Evolutionary conservation across 2,113 vertebrate species (phyloP).

Genomic region (Girardinichthys multiradiatus): DNA sequence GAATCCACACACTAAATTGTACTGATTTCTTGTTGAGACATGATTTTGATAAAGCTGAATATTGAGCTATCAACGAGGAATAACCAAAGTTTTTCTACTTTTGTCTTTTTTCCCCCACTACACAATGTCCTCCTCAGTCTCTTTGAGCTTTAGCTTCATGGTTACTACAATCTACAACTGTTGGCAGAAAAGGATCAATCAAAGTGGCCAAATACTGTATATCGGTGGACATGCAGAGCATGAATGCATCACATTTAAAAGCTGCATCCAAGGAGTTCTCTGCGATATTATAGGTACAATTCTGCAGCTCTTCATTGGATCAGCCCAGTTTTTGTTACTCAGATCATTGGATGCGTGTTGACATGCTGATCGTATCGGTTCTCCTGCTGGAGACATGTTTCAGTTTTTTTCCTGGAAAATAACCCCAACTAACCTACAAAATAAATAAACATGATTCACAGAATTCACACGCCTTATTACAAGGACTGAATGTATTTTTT

Average conservation of each 20-base stretch:
- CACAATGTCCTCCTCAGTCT: neutral
- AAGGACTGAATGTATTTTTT: neutral
- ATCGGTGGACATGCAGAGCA: no score
- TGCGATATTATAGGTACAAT: neutral
- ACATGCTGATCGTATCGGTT: no score
- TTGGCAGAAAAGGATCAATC: neutral
- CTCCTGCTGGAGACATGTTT: no score
- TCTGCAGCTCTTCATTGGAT: neutral
- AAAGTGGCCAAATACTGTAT: neutral
- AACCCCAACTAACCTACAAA: neutral
- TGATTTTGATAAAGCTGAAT: neutral
- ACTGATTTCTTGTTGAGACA: no score
- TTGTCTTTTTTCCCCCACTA: no score
- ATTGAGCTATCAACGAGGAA: neutral
- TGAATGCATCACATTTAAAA: neutral
- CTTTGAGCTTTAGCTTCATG: neutral
- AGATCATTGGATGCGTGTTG: no score
- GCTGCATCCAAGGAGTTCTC: neutral
- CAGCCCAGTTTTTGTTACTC: no score
- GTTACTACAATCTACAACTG: no score
- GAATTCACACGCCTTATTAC: neutral
- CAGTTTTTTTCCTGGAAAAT: neutral
- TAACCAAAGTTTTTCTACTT: neutral
- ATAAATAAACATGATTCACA: neutral
- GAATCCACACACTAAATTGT: no score